Conservation (phyloP, 23 tunicate genomes). For the Trididemnum nubilum region DNA sequence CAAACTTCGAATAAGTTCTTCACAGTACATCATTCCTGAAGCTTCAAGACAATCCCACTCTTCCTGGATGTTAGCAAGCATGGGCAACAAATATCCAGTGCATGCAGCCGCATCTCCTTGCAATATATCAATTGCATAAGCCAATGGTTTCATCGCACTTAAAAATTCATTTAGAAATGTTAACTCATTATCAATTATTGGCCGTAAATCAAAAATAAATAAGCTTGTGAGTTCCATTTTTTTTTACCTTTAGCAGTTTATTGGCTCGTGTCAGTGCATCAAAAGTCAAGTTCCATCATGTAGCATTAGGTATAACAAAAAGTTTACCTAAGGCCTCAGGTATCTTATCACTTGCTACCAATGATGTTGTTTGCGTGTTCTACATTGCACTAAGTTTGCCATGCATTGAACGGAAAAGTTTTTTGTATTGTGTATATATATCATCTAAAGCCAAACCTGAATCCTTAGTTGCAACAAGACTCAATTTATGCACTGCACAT, state of each 20-base stretch:
- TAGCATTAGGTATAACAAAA: neutral
- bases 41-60: neutral
- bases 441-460: neutral
- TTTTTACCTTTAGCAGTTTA: neutral
- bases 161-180: neutral
- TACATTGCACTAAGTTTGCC: neutral
- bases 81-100: neutral
- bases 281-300: neutral
- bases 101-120: neutral
- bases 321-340: too few species aligned
- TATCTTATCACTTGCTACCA: neutral
- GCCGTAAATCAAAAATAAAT: neutral
- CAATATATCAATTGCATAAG: neutral
- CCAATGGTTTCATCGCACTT: constrained; percentile 10
- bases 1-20: neutral
- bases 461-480: neutral
- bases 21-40: neutral
- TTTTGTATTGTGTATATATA: neutral
- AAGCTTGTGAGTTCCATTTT: neutral
- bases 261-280: neutral
- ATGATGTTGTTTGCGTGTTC: neutral
- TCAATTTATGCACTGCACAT: neutral
- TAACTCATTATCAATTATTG: neutral
- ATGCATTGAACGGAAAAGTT: neutral
- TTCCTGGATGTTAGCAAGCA: neutral